These are phyloP conservation scores for Diloba caeruleocephala DNA, from an alignment of 2,888 invertebrate species.

Conservation along the genomic window DNA sequence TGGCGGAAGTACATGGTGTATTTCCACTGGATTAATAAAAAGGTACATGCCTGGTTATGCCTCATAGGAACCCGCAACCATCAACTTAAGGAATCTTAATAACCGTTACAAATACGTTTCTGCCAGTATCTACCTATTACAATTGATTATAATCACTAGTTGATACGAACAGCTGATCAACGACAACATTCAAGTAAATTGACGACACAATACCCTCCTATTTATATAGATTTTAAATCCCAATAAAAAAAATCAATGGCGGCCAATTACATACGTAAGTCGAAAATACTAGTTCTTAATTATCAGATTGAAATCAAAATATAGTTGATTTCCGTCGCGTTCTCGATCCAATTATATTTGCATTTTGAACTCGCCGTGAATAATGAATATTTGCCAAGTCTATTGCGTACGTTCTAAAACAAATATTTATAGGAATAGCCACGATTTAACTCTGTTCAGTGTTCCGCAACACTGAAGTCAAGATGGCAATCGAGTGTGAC, in stretches of 20 bases:
- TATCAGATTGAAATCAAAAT: background rate
- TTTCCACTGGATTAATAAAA: too few relatives aligned
- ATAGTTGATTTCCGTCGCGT: background rate
- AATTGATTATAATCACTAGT: constrained; percentile 7
- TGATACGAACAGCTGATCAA: constrained; percentile 35
- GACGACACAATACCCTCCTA: constrained; percentile 20
- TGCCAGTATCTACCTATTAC: too few relatives aligned
- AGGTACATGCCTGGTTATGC: too few relatives aligned
- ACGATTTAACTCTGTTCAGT: constrained; percentile 28
- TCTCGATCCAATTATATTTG: background rate
- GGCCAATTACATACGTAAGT: background rate
- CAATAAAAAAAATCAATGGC: background rate
- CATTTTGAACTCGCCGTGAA: constrained; percentile 14
- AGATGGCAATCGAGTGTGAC: constrained; percentile 42
- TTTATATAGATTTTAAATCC: constrained; percentile 1
- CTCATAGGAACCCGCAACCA: too few relatives aligned
- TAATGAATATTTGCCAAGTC: constrained; percentile 30
- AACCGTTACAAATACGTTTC: too few relatives aligned
- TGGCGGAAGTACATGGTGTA: too few relatives aligned
- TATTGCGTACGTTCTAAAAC: constrained; percentile 29
- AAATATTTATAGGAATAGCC: constrained; percentile 22
- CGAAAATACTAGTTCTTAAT: too few relatives aligned
- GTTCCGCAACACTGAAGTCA: constrained; percentile 24
- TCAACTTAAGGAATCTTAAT: too few relatives aligned
- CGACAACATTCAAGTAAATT: background rate